Conservation (phyloP, 2,797 vertebrate species). For the Muscicapa striata region DNA sequence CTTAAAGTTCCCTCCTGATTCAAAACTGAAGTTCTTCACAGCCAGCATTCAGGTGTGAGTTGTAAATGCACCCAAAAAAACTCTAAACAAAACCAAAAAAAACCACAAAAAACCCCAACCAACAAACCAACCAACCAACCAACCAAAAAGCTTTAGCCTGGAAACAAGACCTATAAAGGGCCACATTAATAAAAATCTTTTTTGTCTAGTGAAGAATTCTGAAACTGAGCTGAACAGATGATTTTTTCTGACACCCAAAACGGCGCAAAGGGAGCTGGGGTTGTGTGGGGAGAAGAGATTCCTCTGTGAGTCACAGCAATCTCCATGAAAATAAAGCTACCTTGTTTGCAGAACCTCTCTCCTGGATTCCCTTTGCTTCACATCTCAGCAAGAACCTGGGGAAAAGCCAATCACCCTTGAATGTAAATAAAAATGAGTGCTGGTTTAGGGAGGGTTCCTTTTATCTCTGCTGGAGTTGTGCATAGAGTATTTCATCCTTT, state of each 20-base stretch:
- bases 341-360: slow-evolving; percentile 25
- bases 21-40: not conserved
- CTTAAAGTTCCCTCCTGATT: not conserved
- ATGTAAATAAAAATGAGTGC: slow-evolving; percentile 47
- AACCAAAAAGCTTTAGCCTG: not conserved
- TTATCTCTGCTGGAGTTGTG: slow-evolving; percentile 22
- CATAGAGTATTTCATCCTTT: not conserved
- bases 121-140: not conserved
- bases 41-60: not conserved
- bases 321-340: not conserved
- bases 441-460: not conserved
- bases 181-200: not conserved
- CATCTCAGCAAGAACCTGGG: not conserved
- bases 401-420: not conserved
- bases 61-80: not conserved
- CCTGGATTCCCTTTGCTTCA: not conserved
- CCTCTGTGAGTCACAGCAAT: not conserved
- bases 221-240: not conserved
- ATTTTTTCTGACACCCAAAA: not conserved
- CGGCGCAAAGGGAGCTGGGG: not conserved
- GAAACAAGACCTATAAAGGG: not conserved
- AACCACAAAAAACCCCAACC: not conserved
- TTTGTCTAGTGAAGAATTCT: not conserved
- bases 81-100: not conserved
- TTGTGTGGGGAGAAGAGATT: not conserved